Evolutionary conservation across 1,140 invertebrate genomes (phyloP).

Genomic region (Campoletis sonorensis): DNA sequence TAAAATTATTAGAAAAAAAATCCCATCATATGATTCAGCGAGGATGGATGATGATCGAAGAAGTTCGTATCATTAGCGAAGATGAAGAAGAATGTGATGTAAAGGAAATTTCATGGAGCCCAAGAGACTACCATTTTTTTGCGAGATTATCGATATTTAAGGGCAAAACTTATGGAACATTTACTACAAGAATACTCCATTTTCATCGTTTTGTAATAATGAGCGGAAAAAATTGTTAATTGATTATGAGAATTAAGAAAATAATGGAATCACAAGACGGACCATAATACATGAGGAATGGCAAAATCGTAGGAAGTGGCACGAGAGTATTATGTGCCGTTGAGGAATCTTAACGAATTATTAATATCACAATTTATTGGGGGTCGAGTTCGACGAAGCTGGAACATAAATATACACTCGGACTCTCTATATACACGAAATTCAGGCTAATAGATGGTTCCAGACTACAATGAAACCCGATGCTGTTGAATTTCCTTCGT

Average conservation of each 20-base stretch:
- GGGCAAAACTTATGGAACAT: background rate
- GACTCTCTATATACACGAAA: background rate
- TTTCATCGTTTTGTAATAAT: background rate
- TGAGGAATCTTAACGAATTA: constrained; percentile 20
- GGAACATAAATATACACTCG: background rate
- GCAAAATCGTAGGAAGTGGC: background rate
- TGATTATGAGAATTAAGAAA: background rate
- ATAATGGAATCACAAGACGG: background rate
- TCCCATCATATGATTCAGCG: background rate
- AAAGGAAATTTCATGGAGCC: background rate
- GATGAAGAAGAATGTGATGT: background rate
- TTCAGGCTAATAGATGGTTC: constrained; percentile 28
- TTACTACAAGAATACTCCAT: background rate
- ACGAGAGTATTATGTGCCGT: background rate
- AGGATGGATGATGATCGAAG: background rate
- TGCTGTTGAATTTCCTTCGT: constrained; percentile 16
- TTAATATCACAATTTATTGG: background rate
- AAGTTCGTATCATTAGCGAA: background rate
- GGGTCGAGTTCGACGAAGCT: background rate
- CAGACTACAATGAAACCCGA: constrained; percentile 15
- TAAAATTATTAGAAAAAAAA: no score
- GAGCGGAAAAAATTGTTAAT: background rate
- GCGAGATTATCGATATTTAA: background rate
- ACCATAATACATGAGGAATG: background rate
- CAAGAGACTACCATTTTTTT: background rate